A percentile compares a stretch with the other conserved stretches of the same genome.
Evolutionary conservation across 2,113 vertebrate species (phyloP).

Genomic region (Albula goreensis): DNA sequence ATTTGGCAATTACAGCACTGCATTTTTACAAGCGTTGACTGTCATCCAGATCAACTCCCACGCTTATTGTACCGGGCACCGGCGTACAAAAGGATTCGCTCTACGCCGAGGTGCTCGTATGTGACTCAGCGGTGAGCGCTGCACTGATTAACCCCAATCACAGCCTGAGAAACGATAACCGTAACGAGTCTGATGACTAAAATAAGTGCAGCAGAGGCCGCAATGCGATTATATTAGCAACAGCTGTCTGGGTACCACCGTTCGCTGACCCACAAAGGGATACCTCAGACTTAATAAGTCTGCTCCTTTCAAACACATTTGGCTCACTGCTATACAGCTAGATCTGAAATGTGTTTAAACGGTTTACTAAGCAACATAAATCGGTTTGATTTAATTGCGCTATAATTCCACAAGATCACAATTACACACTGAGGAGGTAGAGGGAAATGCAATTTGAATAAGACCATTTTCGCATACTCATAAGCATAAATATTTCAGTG

Average conservation of each 20-base stretch:
- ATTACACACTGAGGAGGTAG: not conserved
- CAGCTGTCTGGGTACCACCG: not conserved
- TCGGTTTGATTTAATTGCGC: no score
- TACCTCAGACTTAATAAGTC: not conserved
- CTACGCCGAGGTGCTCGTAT: not conserved
- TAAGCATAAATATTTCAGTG: not conserved
- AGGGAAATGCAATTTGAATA: not conserved
- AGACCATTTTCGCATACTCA: not conserved
- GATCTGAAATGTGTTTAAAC: not conserved
- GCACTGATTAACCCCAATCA: constrained; percentile 36
- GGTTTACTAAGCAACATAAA: no score
- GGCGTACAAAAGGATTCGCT: not conserved
- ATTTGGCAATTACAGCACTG: not conserved
- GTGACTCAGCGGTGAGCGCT: constrained; percentile 19
- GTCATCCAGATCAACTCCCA: not conserved
- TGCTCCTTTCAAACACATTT: no score
- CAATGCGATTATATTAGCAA: constrained; percentile 7
- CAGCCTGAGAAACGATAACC: not conserved
- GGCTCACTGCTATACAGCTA: not conserved
- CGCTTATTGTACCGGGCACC: not conserved
- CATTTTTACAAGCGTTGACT: not conserved
- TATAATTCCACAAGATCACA: not conserved
- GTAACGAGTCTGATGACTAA: not conserved
- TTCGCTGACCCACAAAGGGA: not conserved
- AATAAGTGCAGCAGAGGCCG: not conserved